phyloP scores from a whole-genome alignment of 1,140 invertebrate genomes.

The Papilio polyxenes region DNA sequence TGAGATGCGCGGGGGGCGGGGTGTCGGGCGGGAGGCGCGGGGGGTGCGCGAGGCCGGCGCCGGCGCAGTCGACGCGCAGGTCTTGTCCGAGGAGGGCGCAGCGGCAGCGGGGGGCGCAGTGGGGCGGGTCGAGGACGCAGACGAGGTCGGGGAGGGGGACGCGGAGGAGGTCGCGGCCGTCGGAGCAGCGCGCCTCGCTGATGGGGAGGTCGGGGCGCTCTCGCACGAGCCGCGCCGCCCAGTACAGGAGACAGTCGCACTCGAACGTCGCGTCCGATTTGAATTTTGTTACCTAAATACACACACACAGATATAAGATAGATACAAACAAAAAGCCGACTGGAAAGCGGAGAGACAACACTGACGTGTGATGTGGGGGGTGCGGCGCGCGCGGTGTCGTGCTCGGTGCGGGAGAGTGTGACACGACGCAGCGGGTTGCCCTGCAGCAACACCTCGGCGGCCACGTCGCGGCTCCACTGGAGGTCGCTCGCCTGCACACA shows the following conservation, averaged over 20 bases:
- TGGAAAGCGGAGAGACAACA: not conserved
- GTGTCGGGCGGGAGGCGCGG: constrained; percentile 21
- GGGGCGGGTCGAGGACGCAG: constrained; percentile 24
- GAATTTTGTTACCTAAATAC: constrained; percentile 35
- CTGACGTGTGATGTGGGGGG: not conserved
- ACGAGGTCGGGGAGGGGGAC: not conserved
- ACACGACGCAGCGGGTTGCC: not conserved
- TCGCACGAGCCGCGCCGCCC: constrained; percentile 48
- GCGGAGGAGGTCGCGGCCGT: constrained; percentile 16
- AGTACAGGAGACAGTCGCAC: constrained; percentile 44
- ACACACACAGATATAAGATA: too few relatives aligned
- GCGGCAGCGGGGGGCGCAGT: constrained; percentile 22
- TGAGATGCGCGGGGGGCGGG: constrained; percentile 12
- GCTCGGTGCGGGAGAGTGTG: not conserved
- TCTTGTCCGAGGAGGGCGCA: not conserved
- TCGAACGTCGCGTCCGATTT: constrained; percentile 6
- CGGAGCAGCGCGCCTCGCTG: constrained; percentile 23
- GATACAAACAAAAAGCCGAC: too few relatives aligned
- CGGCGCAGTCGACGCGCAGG: constrained; percentile 9
- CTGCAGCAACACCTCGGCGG: not conserved
- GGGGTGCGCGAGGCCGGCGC: not conserved
- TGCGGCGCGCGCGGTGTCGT: not conserved
- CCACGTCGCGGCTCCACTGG: not conserved
- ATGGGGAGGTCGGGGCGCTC: constrained; percentile 35
- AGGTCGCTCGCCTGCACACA: not conserved